A percentile compares a stretch with the other conserved stretches of the same genome.
Evolutionary conservation across 2,888 invertebrate species (phyloP).

Genomic region (Dyspetes luteomarginatus): DNA sequence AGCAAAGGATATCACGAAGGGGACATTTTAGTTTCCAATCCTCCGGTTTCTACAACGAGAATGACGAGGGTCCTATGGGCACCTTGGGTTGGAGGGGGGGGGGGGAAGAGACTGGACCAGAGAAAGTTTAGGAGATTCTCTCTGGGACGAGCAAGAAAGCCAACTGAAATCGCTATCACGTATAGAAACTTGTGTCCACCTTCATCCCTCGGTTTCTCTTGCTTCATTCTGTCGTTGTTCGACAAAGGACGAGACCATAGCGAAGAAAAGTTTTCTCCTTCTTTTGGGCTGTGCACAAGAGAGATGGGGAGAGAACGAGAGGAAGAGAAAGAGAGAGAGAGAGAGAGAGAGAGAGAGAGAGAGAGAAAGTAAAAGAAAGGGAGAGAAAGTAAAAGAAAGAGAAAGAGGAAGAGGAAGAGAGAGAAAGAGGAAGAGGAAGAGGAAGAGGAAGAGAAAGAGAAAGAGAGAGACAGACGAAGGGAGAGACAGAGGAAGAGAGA

Average conservation of each 20-base stretch:
- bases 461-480: not conserved
- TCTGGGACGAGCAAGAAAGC: conserved; percentile 40
- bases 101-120: not conserved
- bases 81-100: not conserved
- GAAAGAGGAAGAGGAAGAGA: not conserved
- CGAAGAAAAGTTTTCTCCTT: no score
- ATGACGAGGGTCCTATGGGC: conserved; percentile 16
- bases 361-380: not conserved
- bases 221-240: conserved; percentile 28
- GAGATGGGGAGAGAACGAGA: conserved; percentile 40
- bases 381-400: conserved; percentile 4
- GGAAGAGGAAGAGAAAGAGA: conserved; percentile 7
- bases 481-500: not conserved
- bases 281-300: no score
- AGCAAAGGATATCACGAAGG: not conserved
- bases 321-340: conserved; percentile 19
- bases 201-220: not conserved
- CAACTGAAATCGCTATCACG: not conserved
- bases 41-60: not conserved
- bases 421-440: no score
- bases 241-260: conserved; percentile 20
- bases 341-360: not conserved
- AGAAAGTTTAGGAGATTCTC: no score
- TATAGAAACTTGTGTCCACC: not conserved
- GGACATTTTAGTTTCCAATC: conserved; percentile 37